Conservation (phyloP, 2,113 vertebrate genomes). For the Ramphastos sulfuratus region DNA sequence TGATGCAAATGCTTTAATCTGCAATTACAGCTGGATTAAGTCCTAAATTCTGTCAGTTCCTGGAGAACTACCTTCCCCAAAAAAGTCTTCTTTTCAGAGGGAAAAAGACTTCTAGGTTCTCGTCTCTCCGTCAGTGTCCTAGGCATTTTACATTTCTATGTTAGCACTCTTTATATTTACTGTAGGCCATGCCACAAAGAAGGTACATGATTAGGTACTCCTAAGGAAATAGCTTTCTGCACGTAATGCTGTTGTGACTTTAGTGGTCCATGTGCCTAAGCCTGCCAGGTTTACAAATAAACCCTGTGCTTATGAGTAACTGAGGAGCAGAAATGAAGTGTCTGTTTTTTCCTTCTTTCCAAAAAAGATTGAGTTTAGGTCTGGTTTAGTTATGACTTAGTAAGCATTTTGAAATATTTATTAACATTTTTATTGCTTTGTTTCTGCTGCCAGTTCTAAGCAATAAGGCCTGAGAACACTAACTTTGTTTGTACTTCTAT, state of each 20-base stretch:
- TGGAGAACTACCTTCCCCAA: neutral
- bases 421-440: constrained; percentile 62
- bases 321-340: constrained; percentile 40
- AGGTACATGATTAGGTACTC: neutral
- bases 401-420: constrained; percentile 67
- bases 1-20: constrained; percentile 2
- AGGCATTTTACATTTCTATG: neutral
- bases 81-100: neutral
- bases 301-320: neutral
- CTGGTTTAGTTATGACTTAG: constrained; percentile 44
- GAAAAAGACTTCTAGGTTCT: neutral
- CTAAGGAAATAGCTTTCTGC: constrained; percentile 5
- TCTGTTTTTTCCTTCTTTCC: constrained; percentile 39
- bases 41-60: neutral
- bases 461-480: constrained; percentile 9
- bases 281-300: constrained; percentile 41
- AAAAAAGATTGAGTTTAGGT: constrained; percentile 19
- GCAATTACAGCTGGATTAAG: neutral
- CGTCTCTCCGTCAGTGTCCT: neutral
- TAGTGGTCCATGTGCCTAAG: neutral
- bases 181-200: neutral
- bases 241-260: neutral
- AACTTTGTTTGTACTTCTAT: constrained; percentile 26
- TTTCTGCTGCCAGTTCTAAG: constrained; percentile 53
- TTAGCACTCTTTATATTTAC: neutral